Conservation (phyloP, 1,140 invertebrate species). For the Mizuhopecten yessoensis region DNA sequence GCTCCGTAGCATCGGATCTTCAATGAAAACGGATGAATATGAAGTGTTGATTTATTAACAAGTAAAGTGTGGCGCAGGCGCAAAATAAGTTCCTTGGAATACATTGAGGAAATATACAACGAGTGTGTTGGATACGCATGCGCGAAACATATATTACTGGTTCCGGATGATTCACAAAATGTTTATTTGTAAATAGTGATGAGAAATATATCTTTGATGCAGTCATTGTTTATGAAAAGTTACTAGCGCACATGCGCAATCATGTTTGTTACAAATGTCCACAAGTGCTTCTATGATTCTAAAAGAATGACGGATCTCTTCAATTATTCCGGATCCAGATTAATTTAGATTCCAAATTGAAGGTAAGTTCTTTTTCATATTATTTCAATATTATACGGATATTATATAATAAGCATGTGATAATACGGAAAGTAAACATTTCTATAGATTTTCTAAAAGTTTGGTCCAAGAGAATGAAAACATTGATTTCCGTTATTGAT, state of each 20-base stretch:
- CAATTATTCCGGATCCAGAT: background rate
- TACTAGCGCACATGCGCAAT: constrained; percentile 31
- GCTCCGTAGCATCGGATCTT: background rate
- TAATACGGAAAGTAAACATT: too few species aligned
- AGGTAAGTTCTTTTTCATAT: background rate
- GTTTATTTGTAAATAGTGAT: constrained; percentile 35
- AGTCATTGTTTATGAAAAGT: constrained; percentile 26
- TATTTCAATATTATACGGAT: too few species aligned
- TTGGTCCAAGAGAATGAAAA: too few species aligned
- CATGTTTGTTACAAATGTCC: background rate
- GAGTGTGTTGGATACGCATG: background rate
- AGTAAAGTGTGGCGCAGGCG: background rate
- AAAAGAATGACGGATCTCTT: constrained; percentile 23
- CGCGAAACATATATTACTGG: constrained; percentile 2
- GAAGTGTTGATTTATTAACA: background rate
- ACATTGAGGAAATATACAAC: background rate
- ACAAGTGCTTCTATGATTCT: background rate
- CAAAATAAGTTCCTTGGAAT: background rate
- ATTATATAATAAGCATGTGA: too few species aligned
- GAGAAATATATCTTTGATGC: constrained; percentile 28
- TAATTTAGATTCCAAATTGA: background rate
- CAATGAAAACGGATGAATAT: constrained; percentile 5
- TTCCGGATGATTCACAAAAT: constrained; percentile 1
- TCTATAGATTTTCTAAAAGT: too few species aligned
- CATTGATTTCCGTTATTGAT: too few species aligned